A percentile compares a stretch with the other conserved stretches of the same genome.
Evolutionary conservation across 1,140 invertebrate species (phyloP).

Genomic region (Anoplophora glabripennis): DNA sequence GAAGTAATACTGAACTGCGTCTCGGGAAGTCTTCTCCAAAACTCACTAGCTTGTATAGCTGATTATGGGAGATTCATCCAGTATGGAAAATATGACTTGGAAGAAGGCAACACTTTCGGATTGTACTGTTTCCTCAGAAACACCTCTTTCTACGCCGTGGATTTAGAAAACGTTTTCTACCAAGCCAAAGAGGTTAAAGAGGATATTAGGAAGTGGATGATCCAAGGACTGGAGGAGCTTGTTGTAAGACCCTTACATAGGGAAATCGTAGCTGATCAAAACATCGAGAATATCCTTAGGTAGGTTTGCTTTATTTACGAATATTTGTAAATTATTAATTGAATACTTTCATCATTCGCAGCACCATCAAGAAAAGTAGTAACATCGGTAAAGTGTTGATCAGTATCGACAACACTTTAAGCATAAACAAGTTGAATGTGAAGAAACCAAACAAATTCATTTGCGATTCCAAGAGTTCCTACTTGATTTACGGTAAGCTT

Average conservation of each 20-base stretch:
- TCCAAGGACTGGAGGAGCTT: conserved; percentile 33
- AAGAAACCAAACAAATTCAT: conserved; percentile 42
- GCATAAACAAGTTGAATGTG: conserved; percentile 40
- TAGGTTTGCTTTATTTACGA: too few species aligned
- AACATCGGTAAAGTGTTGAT: conserved; percentile 44
- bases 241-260: conserved; percentile 36
- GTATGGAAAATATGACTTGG: conserved; percentile 70
- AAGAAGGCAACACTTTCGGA: conserved; percentile 62
- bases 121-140: conserved; percentile 59
- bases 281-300: conserved; percentile 37
- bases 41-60: conserved; percentile 61
- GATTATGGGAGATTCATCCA: conserved; percentile 67
- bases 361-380: conserved; percentile 28
- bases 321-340: too few species aligned
- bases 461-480: conserved; percentile 40
- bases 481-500: conserved; percentile 43
- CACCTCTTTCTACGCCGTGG: conserved; percentile 38
- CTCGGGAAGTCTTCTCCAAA: conserved; percentile 61
- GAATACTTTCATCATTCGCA: conserved; percentile 17
- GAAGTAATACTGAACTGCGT: conserved; percentile 65
- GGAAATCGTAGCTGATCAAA: conserved; percentile 35
- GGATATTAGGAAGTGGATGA: conserved; percentile 31
- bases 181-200: conserved; percentile 36
- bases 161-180: conserved; percentile 35
- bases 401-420: conserved; percentile 33